Percentiles rank a stretch among this genome's conserved stretches.
Evolutionary conservation across 2,888 invertebrate species (phyloP).

Genomic region (Dryocosmus kuriphilus): DNA sequence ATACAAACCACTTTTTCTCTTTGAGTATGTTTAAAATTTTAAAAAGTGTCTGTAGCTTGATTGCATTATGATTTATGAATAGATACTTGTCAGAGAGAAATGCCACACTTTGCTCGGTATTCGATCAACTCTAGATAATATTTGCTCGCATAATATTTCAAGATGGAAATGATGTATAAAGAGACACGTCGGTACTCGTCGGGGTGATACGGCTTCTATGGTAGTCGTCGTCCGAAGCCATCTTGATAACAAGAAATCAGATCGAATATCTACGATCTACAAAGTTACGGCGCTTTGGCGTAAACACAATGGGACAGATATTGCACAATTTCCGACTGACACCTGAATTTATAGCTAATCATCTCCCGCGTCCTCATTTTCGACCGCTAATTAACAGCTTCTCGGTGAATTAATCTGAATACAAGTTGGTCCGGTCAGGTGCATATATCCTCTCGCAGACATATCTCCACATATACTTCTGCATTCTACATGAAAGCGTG

Average conservation of each 20-base stretch:
- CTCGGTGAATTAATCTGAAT: conserved; percentile 73
- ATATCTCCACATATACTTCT: conserved; percentile 16
- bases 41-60: background rate
- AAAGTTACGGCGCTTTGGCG: conserved; percentile 53
- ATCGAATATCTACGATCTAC: conserved; percentile 66
- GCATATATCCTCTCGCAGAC: conserved; percentile 41
- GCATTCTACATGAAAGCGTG: conserved; percentile 16
- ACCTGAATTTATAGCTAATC: background rate
- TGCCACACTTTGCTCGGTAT: conserved; percentile 30
- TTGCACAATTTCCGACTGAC: background rate
- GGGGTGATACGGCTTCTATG: conserved; percentile 57
- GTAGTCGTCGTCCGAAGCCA: conserved; percentile 64
- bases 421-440: conserved; percentile 57
- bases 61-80: conserved; percentile 18
- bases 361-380: no score
- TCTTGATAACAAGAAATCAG: conserved; percentile 67
- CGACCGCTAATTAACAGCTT: conserved; percentile 73
- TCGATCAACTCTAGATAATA: conserved; percentile 32
- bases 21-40: background rate
- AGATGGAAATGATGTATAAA: conserved; percentile 29
- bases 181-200: conserved; percentile 57
- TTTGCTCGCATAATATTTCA: conserved; percentile 37
- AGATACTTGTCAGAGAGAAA: conserved; percentile 35
- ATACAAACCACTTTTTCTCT: background rate
- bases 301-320: background rate